These are phyloP conservation scores for Ctenopoma multispine DNA, from an alignment of 2,797 vertebrate species.

Conservation along the genomic window DNA sequence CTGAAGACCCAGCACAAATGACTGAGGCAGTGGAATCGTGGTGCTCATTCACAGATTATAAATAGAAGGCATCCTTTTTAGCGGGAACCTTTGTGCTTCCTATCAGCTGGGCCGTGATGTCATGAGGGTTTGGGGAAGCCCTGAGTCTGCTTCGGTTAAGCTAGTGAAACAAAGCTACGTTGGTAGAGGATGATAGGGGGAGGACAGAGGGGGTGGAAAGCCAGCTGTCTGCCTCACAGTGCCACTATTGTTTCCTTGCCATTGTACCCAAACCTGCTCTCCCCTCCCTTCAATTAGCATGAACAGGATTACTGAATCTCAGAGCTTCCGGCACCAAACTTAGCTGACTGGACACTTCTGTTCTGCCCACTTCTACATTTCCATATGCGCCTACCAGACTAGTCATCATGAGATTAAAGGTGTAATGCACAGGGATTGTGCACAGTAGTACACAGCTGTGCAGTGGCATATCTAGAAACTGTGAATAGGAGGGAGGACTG, in stretches of 20 bases:
- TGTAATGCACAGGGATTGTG: constrained; percentile 37
- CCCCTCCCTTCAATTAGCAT: constrained; percentile 34
- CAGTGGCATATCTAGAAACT: no score
- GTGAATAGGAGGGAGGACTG: no score
- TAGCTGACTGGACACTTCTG: constrained; percentile 17
- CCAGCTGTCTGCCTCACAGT: constrained; percentile 74
- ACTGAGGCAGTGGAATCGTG: constrained; percentile 34
- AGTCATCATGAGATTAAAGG: constrained; percentile 19
- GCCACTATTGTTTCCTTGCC: constrained; percentile 69
- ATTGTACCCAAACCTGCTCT: constrained; percentile 60
- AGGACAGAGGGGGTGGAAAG: constrained; percentile 48
- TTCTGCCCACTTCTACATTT: constrained; percentile 9
- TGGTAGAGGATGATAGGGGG: constrained; percentile 37
- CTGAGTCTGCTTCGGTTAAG: constrained; percentile 61
- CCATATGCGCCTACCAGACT: constrained; percentile 13
- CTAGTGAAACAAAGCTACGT: constrained; percentile 70
- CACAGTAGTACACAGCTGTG: constrained; percentile 30
- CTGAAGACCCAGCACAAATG: constrained; percentile 32
- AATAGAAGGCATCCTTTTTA: constrained; percentile 58
- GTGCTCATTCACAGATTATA: constrained; percentile 62
- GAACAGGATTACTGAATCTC: constrained; percentile 53
- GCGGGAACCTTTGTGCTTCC: constrained; percentile 58
- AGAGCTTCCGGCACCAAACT: constrained; percentile 39
- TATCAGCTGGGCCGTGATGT: constrained; percentile 82
- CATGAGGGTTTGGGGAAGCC: constrained; percentile 77